These are phyloP conservation scores for Sericinus montela DNA, from an alignment of 2,888 invertebrate genomes.

Conservation along the genomic window DNA sequence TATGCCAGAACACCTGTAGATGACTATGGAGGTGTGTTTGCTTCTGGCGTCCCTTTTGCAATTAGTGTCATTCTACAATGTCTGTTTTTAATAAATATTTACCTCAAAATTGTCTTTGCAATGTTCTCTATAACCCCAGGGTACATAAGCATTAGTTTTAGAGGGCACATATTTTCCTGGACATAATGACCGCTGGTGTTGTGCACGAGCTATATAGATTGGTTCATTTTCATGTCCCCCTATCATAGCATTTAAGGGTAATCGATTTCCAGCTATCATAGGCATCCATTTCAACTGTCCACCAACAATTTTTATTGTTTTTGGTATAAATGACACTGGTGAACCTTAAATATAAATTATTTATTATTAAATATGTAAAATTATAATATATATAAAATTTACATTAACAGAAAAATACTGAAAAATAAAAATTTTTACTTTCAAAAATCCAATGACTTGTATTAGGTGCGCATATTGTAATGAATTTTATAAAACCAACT, in stretches of 20 bases:
- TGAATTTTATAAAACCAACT: slow-evolving; percentile 5
- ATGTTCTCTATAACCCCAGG: slow-evolving; percentile 87
- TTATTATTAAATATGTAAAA: too few species aligned
- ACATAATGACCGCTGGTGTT: slow-evolving; percentile 84
- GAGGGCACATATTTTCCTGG: slow-evolving; percentile 87
- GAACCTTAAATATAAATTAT: slow-evolving; percentile 15
- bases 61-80: too few species aligned
- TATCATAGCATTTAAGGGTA: slow-evolving; percentile 84
- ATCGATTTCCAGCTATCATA: slow-evolving; percentile 61
- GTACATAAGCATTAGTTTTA: slow-evolving; percentile 82
- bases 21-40: too few species aligned
- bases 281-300: slow-evolving; percentile 81
- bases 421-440: slow-evolving; percentile 7
- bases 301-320: slow-evolving; percentile 27
- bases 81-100: too few species aligned
- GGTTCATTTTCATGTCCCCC: slow-evolving; percentile 82
- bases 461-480: background rate
- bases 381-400: too few species aligned
- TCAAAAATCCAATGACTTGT: slow-evolving; percentile 8
- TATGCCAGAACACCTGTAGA: too few species aligned
- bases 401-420: too few species aligned
- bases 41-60: too few species aligned
- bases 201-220: slow-evolving; percentile 82
- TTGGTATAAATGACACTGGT: slow-evolving; percentile 16
- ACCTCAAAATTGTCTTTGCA: slow-evolving; percentile 84